Conservation (phyloP, 2,797 vertebrate species). For the Amblyraja radiata region DNA sequence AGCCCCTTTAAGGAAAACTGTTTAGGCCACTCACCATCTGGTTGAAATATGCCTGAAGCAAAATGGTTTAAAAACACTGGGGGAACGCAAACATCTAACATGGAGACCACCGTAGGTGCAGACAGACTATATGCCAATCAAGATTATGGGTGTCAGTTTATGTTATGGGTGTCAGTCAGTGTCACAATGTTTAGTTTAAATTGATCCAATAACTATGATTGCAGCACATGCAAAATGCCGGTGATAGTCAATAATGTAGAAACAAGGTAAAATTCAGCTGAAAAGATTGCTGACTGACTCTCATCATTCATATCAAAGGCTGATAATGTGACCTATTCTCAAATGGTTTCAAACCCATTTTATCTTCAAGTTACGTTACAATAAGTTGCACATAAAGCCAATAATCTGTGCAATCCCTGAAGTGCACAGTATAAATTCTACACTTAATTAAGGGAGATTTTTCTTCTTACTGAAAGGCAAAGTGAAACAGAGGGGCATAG, state of each 20-base stretch:
- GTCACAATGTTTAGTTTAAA: neutral
- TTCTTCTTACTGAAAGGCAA: neutral
- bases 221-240: neutral
- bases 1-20: neutral
- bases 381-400: neutral
- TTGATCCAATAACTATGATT: neutral
- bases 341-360: neutral
- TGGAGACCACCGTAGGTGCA: neutral
- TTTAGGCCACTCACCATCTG: neutral
- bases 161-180: neutral
- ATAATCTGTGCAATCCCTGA: neutral
- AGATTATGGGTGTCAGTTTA: neutral
- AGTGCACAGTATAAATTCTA: neutral
- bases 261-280: neutral
- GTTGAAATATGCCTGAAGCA: neutral
- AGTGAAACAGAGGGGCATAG: neutral
- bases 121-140: neutral
- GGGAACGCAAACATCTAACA: neutral
- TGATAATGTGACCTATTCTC: neutral
- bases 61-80: neutral
- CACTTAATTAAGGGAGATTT: neutral
- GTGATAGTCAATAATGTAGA: neutral
- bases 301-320: neutral
- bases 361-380: neutral
- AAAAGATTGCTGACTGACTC: neutral